phyloP scores from a whole-genome alignment of 1,140 invertebrate species.

The Araneus ventricosus region DNA sequence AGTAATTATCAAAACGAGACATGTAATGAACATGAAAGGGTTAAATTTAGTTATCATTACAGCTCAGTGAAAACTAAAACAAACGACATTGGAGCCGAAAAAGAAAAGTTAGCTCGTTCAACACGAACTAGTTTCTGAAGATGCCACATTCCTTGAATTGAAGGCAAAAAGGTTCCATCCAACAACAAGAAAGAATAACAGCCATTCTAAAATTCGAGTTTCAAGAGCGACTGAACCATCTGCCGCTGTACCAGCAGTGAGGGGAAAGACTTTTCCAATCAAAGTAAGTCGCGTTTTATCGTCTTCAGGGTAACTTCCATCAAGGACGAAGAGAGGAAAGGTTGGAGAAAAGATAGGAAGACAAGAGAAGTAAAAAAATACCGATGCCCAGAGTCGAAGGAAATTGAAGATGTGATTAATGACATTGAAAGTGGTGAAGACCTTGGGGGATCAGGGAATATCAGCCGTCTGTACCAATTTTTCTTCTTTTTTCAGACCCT shows the following conservation, averaged over 20 bases:
- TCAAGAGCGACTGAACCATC: neutral
- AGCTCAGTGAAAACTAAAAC: too few species aligned
- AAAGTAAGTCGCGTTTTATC: constrained; percentile 10
- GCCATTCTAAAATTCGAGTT: neutral
- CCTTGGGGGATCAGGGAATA: neutral
- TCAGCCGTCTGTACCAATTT: neutral
- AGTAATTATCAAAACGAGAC: too few species aligned
- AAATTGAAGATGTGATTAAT: neutral
- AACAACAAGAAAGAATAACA: neutral
- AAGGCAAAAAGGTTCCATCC: neutral
- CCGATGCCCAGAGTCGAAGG: neutral
- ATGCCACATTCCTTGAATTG: neutral
- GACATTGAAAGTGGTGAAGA: constrained; percentile 9
- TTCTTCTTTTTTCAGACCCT: neutral
- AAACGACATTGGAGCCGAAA: too few species aligned
- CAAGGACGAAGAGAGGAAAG: neutral
- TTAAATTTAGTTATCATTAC: too few species aligned
- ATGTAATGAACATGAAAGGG: too few species aligned
- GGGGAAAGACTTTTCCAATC: neutral
- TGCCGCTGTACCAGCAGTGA: neutral
- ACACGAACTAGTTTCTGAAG: neutral
- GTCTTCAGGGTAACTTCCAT: neutral
- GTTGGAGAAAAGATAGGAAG: neutral
- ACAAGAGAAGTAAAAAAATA: too few species aligned
- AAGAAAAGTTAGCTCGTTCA: neutral